A percentile compares a stretch with the other conserved stretches of the same genome.
phyloP scores from a whole-genome alignment of 1,140 invertebrate genomes.

The Lutraria rhynchaena region DNA sequence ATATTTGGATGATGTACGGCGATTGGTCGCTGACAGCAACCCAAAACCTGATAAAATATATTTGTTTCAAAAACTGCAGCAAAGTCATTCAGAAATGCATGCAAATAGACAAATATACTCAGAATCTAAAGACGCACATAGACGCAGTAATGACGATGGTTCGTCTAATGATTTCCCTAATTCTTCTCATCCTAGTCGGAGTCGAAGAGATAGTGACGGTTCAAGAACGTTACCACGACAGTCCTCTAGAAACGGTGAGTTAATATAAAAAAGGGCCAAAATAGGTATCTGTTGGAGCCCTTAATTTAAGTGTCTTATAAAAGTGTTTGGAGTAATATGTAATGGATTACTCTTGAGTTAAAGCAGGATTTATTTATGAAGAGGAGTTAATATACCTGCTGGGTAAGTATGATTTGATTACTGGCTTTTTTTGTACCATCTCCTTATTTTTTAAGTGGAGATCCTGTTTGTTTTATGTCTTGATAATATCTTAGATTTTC shows the following conservation, averaged over 20 bases:
- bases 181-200: slow-evolving; percentile 46
- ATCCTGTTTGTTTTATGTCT: too few relatives aligned
- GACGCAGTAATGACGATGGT: slow-evolving; percentile 46
- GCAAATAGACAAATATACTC: slow-evolving; percentile 41
- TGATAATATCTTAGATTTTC: too few relatives aligned
- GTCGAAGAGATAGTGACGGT: slow-evolving; percentile 49
- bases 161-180: slow-evolving; percentile 44
- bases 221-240: slow-evolving; percentile 40
- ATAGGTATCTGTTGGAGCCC: neutral
- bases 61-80: slow-evolving; percentile 58
- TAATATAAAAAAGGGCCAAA: neutral
- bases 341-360: neutral
- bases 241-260: slow-evolving; percentile 57
- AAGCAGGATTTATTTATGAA: neutral
- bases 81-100: slow-evolving; percentile 55
- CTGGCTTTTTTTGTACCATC: too few relatives aligned
- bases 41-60: slow-evolving; percentile 59
- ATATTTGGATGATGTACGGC: slow-evolving; percentile 52
- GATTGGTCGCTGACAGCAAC: slow-evolving; percentile 49
- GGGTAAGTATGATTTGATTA: too few relatives aligned
- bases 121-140: slow-evolving; percentile 48
- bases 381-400: neutral
- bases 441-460: too few relatives aligned
- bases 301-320: neutral
- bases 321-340: neutral